Conservation (phyloP, 2,113 vertebrate species). For the Pithys albifrons region DNA sequence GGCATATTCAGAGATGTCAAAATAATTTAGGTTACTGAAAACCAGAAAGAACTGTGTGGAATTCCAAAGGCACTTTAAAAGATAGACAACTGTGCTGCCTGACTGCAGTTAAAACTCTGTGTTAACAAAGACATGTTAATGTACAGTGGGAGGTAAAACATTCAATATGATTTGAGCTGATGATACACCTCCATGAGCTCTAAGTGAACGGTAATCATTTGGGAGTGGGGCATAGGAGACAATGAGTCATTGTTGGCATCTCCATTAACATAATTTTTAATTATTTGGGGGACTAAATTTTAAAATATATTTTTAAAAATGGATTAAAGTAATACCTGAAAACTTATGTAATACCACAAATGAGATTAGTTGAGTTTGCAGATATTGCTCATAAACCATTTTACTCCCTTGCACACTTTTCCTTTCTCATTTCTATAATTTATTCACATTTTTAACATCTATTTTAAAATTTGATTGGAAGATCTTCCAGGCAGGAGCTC, state of each 20-base stretch:
- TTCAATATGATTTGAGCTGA: slow-evolving; percentile 45
- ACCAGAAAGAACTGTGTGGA: neutral
- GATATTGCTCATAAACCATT: neutral
- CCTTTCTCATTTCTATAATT: neutral
- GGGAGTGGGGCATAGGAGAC: neutral
- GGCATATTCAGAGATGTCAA: slow-evolving; percentile 54
- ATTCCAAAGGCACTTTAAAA: slow-evolving; percentile 52
- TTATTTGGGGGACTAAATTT: neutral
- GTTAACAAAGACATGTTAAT: slow-evolving; percentile 64
- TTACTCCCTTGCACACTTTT: neutral
- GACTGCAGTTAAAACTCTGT: neutral
- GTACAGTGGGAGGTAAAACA: slow-evolving; percentile 50
- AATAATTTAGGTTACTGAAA: slow-evolving; percentile 67
- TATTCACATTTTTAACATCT: slow-evolving; percentile 2
- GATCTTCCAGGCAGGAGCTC: neutral
- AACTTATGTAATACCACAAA: neutral
- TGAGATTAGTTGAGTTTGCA: neutral
- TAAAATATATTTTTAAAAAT: neutral
- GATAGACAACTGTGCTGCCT: slow-evolving; percentile 4
- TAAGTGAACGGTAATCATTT: slow-evolving; percentile 32
- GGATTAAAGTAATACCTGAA: neutral
- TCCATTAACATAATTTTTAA: slow-evolving; percentile 4
- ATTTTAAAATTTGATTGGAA: slow-evolving; percentile 34
- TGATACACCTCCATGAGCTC: slow-evolving; percentile 30
- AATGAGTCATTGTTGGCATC: neutral